Evolutionary conservation across 1,140 invertebrate species (phyloP), one percentile per base, ranked within the genome.

Genomic region (Asbolus verrucosus): DNA sequence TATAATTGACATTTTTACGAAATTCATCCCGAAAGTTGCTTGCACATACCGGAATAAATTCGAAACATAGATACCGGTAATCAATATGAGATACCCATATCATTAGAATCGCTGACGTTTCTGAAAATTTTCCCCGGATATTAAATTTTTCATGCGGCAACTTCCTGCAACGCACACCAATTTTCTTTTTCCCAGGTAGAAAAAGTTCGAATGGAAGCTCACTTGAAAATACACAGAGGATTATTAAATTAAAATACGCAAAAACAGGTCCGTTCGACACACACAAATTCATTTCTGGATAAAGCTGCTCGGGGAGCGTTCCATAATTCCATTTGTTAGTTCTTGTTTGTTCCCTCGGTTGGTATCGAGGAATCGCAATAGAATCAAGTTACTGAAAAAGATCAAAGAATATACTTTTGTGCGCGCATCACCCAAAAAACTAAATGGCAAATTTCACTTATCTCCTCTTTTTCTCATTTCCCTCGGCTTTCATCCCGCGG

Each of bases 381-480:
- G n/a, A 50, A 50, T 19, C 6, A 18, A 50, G 43, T 19, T 46
- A 21, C 41, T 46, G 41, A 18, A 21, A 21, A 46, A 46, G 41
- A 50, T 50, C 18, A 50, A 50, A 50, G 43, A 50, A n/a, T n/a
- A n/a, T n/a, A n/a, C n/a, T n/a, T n/a, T n/a, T n/a, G n/a, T n/a
- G n/a, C n/a, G n/a, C n/a, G n/a, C n/a, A n/a, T n/a, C n/a, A n/a
- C n/a, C n/a, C n/a, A n/a, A n/a, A n/a, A n/a, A n/a, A n/a, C n/a
- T 30, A 54, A 54, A 54, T 54, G 46, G 46, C 19, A 54, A 54
- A 54, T 54, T 54, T 54, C 46, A 54, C 21, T 54, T 54, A 54
- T 54, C 46, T 54, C 21, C 46, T 54, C 21, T 11, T 21, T 54
- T 54, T 54, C 21, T 24, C 46, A 54, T 54, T 54, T 54, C 46